Percentiles rank a stretch among this genome's conserved stretches.
Conservation (phyloP, 2,113 vertebrate species). For the Ahaetulla prasina region DNA sequence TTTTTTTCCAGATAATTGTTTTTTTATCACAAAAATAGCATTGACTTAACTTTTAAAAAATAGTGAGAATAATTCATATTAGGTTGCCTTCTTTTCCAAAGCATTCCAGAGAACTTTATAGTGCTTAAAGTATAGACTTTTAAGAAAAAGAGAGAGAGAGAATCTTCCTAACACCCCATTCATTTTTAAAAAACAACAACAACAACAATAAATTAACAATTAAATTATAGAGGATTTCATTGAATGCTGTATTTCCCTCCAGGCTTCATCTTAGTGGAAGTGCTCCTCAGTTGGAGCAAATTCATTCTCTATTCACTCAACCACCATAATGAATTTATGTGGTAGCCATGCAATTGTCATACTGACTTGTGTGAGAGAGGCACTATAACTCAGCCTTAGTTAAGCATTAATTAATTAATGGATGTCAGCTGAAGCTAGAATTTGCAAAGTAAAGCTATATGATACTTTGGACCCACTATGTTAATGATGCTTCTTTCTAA, state of each 20-base stretch:
- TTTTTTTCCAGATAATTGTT: not conserved
- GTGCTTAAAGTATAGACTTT: not conserved
- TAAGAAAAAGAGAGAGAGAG: not conserved
- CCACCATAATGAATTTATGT: slow-evolving; percentile 42
- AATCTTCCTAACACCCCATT: not conserved
- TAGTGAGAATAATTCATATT: not conserved
- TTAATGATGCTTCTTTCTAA: slow-evolving; percentile 19
- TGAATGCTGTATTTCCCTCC: slow-evolving; percentile 20
- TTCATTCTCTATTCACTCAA: slow-evolving; percentile 44
- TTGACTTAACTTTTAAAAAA: not conserved
- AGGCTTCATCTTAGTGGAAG: slow-evolving; percentile 25
- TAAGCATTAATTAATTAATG: slow-evolving; percentile 49
- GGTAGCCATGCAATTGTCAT: slow-evolving; percentile 30
- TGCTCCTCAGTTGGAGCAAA: slow-evolving; percentile 23
- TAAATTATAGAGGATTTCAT: slow-evolving; percentile 14
- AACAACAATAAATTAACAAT: too few relatives aligned
- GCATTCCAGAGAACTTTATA: not conserved
- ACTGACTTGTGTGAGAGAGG: slow-evolving; percentile 26
- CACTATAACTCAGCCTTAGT: slow-evolving; percentile 34
- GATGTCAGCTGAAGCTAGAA: not conserved
- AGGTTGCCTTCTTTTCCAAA: slow-evolving; percentile 22
- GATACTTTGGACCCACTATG: slow-evolving; percentile 24
- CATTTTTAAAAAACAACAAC: not conserved
- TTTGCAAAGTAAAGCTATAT: slow-evolving; percentile 33
- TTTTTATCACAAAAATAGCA: not conserved